phyloP scores from a whole-genome alignment of 2,888 invertebrate genomes.

The Amphipoea lucens region DNA sequence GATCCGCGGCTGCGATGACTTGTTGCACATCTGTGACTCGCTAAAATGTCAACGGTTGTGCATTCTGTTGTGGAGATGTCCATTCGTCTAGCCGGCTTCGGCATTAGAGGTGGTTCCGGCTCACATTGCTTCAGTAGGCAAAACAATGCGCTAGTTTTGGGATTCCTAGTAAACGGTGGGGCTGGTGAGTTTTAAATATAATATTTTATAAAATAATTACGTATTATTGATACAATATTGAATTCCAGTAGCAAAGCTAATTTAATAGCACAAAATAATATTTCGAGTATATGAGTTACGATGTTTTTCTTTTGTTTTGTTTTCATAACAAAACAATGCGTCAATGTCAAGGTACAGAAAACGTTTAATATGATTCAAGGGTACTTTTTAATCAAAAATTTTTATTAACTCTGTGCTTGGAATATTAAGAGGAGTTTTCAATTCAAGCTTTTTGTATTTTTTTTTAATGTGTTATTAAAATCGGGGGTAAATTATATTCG shows the following conservation, averaged over 20 bases:
- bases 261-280: not conserved
- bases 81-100: constrained; percentile 3
- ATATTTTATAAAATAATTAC: not conserved
- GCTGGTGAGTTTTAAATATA: constrained; percentile 28
- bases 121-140: constrained; percentile 29
- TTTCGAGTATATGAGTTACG: not conserved
- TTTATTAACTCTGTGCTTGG: not conserved
- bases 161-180: not conserved
- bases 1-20: constrained; percentile 14
- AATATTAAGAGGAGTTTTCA: not conserved
- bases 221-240: not conserved
- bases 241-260: no score
- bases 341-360: no score
- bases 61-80: not conserved
- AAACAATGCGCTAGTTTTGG: not conserved
- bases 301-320: not conserved
- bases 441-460: no score
- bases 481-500: not conserved
- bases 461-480: not conserved
- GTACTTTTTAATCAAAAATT: not conserved
- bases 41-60: not conserved
- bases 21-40: constrained; percentile 26
- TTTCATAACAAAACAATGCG: constrained; percentile 5
- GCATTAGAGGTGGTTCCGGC: constrained; percentile 28
- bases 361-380: not conserved